Percentiles rank a stretch among this genome's conserved stretches.
Conservation (phyloP, 23 tunicate species). For the Halocynthia aurantium region DNA sequence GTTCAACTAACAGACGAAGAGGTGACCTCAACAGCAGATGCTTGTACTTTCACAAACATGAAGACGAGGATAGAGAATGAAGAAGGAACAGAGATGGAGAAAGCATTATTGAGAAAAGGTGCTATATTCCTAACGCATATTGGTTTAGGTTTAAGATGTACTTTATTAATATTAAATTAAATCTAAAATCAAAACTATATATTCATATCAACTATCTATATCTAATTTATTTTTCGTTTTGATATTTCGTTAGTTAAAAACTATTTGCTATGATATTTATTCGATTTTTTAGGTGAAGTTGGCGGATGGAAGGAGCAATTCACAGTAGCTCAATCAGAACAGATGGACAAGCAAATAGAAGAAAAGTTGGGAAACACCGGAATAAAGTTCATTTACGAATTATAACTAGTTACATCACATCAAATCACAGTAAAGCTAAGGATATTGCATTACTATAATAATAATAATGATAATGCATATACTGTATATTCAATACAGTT, state of each 20-base stretch:
- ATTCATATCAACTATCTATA: too few relatives aligned
- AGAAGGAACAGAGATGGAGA: not conserved
- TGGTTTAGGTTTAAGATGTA: not conserved
- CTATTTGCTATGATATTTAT: too few relatives aligned
- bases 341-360: not conserved
- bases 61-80: not conserved
- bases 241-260: too few relatives aligned
- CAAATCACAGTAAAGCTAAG: too few relatives aligned
- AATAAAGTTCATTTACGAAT: not conserved
- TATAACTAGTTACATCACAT: not conserved
- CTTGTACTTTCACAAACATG: not conserved
- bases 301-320: not conserved
- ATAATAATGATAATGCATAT: too few relatives aligned
- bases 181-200: too few relatives aligned
- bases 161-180: too few relatives aligned
- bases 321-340: slow-evolving; percentile 4
- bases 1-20: not conserved
- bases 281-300: not conserved
- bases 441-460: too few relatives aligned
- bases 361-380: slow-evolving; percentile 1
- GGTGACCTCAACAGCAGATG: not conserved
- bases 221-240: too few relatives aligned
- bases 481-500: too few relatives aligned
- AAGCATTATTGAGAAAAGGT: too few relatives aligned
- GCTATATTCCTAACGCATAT: not conserved